Base-by-base conservation (phyloP, 2,888 invertebrate genomes). In the Furcula furcula region DNA sequence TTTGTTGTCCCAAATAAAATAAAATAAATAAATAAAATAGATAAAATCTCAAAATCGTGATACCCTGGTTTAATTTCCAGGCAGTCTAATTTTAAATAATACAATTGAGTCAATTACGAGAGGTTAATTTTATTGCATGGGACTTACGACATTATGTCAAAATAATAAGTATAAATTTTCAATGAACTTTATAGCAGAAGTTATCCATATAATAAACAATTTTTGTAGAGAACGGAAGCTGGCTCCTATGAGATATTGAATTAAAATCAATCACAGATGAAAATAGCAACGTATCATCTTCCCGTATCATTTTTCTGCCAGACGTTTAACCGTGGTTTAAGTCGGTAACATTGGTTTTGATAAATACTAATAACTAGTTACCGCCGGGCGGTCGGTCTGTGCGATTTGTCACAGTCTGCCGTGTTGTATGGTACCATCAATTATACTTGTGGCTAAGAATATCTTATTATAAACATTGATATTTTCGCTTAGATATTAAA, bases 301-400 rank as follows among this genome's bases (percentile, higher is more conserved):
- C 54, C 51, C 47, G 52, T 40, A 47, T 52, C 61, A 73, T 80
- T 74, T 77, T 70, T 80, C 76, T 63, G 47, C 23, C 43, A 42
- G 60, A 61, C n/a, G n/a, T 21, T 5, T 3, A 26, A 62, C 60
- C 55, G 64, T 64, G 52, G 70, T 72, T 73, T 65, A 62, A 65
- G 71, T 70, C 70, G 61, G 59, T 62, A 56, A 52, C 42, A 41
- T 50, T 59, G 62, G 52, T 52, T 62, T 67, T 75, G 76, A 78
- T 78, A 71, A 75, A 78, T 78, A 65, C 71, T 77, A 78, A 77
- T 77, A 70, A 75, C 65, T 48, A 60, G 69, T 64, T 69, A 44
- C 55, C 47, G 28, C 18, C 27, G 40, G 32, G 56, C 40, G 27
- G 19, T 31, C 40, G 36, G 38, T 70, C 58, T 55, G 52, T 46